Evolutionary conservation across 2,888 invertebrate species (phyloP).

Genomic region (Pegoplata infirma): DNA sequence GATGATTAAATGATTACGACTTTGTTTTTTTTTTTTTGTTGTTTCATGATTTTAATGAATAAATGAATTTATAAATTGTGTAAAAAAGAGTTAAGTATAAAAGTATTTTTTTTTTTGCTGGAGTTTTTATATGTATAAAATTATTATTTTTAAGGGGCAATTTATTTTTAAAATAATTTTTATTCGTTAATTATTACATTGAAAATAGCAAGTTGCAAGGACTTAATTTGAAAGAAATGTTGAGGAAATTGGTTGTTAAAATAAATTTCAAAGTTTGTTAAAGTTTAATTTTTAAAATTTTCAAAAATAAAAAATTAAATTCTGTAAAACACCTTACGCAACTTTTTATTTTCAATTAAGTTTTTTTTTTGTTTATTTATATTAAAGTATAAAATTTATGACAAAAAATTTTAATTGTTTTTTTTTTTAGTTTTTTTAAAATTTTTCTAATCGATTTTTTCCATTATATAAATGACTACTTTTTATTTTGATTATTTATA

Average conservation of each 20-base stretch:
- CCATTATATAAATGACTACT: conserved; percentile 12
- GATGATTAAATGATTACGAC: conserved; percentile 23
- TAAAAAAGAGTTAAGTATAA: conserved; percentile 23
- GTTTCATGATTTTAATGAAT: background rate
- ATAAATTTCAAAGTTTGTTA: background rate
- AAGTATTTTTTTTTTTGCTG: conserved; percentile 34
- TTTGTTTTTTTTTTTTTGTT: background rate
- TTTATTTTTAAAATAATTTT: background rate
- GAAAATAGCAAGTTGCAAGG: too few species aligned
- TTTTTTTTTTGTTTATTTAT: conserved; percentile 16
- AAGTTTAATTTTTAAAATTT: background rate
- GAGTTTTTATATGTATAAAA: background rate
- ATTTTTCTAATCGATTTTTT: conserved; percentile 51
- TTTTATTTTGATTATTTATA: conserved; percentile 44
- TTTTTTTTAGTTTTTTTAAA: conserved; percentile 37
- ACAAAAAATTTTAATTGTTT: conserved; percentile 1
- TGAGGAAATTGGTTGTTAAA: too few species aligned
- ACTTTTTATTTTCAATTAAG: conserved; percentile 9
- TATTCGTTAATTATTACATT: too few species aligned
- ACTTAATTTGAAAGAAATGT: too few species aligned
- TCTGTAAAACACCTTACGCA: too few species aligned
- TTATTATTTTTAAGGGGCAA: background rate
- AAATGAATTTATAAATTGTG: conserved; percentile 1
- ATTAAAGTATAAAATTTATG: conserved; percentile 41
- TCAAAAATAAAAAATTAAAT: background rate